Conservation (phyloP, 2,888 invertebrate species). For the Dorcus hopei region DNA sequence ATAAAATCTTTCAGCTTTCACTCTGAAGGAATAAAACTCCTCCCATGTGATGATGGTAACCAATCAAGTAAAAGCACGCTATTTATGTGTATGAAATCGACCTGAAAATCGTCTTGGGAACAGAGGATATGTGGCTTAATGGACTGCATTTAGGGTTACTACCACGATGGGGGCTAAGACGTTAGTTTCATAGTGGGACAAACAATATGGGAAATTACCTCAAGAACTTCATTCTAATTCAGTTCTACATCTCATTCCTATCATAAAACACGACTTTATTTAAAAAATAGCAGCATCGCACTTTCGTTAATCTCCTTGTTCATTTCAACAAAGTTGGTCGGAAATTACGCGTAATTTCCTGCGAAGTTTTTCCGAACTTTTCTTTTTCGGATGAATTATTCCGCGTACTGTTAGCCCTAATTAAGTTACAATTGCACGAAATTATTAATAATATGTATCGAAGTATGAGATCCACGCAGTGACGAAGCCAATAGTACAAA, state of each 20-base stretch:
- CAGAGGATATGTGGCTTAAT: constrained; percentile 1
- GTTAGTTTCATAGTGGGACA: not conserved
- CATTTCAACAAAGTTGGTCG: no score
- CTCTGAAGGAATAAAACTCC: not conserved
- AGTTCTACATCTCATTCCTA: no score
- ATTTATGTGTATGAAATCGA: not conserved
- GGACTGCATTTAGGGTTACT: constrained; percentile 1
- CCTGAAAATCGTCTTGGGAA: constrained; percentile 1
- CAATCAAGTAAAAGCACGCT: constrained; percentile 2
- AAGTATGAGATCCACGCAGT: not conserved
- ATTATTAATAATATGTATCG: not conserved
- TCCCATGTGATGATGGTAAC: constrained; percentile 1
- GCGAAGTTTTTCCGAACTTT: no score
- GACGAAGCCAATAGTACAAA: constrained; percentile 9
- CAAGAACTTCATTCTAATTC: not conserved
- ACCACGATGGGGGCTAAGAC: not conserved
- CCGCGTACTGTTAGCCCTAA: no score
- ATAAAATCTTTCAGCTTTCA: no score
- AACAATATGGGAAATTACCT: not conserved
- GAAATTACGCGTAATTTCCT: no score
- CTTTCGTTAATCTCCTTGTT: no score
- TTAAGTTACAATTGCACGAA: no score
- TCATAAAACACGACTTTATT: no score
- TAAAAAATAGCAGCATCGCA: no score
- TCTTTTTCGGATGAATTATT: no score